These are phyloP conservation scores for Cephus spinipes DNA, from an alignment of 2,888 invertebrate genomes.

Conservation along the genomic window DNA sequence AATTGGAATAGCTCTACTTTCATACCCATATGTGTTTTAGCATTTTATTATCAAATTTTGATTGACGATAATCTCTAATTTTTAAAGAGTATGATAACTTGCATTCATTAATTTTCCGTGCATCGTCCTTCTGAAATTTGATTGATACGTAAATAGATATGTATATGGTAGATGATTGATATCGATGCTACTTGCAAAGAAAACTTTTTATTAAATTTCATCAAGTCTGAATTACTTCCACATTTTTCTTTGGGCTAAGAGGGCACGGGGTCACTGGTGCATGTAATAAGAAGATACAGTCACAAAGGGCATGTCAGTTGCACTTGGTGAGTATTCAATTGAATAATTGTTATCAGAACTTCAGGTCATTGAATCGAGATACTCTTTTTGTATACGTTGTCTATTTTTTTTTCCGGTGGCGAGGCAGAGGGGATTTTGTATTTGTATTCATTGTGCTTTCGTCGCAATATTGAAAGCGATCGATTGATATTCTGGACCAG, in stretches of 20 bases:
- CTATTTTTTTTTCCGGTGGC: not conserved
- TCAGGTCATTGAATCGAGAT: not conserved
- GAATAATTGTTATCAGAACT: not conserved
- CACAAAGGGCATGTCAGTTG: conserved; percentile 42
- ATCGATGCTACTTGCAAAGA: not conserved
- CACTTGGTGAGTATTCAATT: conserved; percentile 24
- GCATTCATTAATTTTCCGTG: not conserved
- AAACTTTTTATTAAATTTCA: not conserved
- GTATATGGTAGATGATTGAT: not conserved
- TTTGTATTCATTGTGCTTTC: not conserved
- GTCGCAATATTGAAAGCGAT: not conserved
- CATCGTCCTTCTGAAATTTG: not conserved
- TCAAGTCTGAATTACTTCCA: not conserved
- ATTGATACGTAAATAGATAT: not conserved
- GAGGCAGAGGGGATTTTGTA: not conserved
- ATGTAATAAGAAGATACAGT: conserved; percentile 44
- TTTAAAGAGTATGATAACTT: not conserved
- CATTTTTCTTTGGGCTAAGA: conserved; percentile 32
- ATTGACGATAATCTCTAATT: not conserved
- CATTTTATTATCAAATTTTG: not conserved
- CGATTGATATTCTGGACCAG: not conserved
- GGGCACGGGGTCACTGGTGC: conserved; percentile 38
- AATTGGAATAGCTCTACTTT: conserved; percentile 1
- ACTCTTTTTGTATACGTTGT: not conserved
- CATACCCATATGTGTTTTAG: not conserved